Evolutionary conservation across 2,113 vertebrate genomes (phyloP).

Genomic region (Percopsis transmontana): DNA sequence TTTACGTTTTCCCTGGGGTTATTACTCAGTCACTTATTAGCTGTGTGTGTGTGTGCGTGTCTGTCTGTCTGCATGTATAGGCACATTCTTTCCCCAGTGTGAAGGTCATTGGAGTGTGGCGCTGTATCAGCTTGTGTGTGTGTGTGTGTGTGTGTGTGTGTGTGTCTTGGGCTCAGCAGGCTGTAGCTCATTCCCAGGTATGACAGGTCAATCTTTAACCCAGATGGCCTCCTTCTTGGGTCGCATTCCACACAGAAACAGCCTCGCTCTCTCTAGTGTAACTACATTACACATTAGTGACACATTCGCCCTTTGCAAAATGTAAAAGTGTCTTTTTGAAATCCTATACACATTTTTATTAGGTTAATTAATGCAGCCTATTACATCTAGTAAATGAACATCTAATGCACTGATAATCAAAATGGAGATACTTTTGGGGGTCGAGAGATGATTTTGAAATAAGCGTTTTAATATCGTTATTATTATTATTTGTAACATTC

Average conservation of each 20-base stretch:
- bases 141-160: slow-evolving; percentile 1
- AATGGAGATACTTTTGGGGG: too few relatives aligned
- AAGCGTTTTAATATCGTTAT: too few relatives aligned
- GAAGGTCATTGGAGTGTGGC: slow-evolving; percentile 19
- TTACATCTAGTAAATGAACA: too few relatives aligned
- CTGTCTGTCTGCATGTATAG: background rate
- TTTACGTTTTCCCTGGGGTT: too few relatives aligned
- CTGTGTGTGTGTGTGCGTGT: background rate
- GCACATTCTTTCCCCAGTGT: background rate
- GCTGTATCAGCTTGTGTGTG: slow-evolving; percentile 7
- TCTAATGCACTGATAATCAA: too few relatives aligned
- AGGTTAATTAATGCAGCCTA: background rate
- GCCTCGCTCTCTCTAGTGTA: slow-evolving; percentile 1
- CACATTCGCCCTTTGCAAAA: background rate
- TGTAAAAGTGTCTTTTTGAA: background rate
- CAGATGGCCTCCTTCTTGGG: slow-evolving; percentile 55
- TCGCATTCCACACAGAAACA: slow-evolving; percentile 50
- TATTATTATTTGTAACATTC: too few relatives aligned
- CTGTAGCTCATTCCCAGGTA: slow-evolving; percentile 65
- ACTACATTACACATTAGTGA: background rate
- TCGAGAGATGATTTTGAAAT: too few relatives aligned
- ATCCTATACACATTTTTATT: background rate
- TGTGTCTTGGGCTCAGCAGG: slow-evolving; percentile 31
- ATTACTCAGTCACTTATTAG: too few relatives aligned
- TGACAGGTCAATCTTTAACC: slow-evolving; percentile 68